These are phyloP conservation scores for Hedychridium roseum DNA, from an alignment of 2,888 invertebrate species.

Conservation along the genomic window DNA sequence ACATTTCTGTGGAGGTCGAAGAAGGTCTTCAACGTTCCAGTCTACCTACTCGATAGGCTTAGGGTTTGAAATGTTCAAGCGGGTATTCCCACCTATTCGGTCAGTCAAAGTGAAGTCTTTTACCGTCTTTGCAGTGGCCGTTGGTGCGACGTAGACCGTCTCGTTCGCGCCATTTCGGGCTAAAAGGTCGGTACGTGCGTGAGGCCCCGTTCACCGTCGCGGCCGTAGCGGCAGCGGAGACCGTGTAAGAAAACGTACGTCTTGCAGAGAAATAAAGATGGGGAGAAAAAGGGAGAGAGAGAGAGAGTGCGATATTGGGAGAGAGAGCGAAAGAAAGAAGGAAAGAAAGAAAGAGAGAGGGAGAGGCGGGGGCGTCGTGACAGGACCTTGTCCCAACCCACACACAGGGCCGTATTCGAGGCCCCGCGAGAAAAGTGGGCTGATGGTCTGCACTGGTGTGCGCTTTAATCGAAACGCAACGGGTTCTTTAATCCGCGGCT, in stretches of 20 bases:
- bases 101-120: no score
- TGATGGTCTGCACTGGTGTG: no score
- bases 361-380: constrained; percentile 53
- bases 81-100: no score
- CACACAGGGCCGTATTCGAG: constrained; percentile 49
- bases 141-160: constrained; percentile 34
- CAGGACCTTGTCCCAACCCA: constrained; percentile 58
- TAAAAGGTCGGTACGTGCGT: constrained; percentile 49
- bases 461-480: no score
- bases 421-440: constrained; percentile 34
- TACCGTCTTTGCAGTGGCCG: no score
- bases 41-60: no score
- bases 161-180: constrained; percentile 52
- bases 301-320: background rate
- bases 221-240: constrained; percentile 25
- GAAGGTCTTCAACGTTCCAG: no score
- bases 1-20: no score
- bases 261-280: background rate
- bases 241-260: no score
- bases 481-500: no score
- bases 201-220: constrained; percentile 48
- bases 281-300: background rate
- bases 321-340: background rate
- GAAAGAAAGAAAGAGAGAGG: background rate
- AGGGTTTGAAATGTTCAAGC: no score